Conservation (phyloP, 92 coral and sea anemone species). For the Epizoanthus scotinus region DNA sequence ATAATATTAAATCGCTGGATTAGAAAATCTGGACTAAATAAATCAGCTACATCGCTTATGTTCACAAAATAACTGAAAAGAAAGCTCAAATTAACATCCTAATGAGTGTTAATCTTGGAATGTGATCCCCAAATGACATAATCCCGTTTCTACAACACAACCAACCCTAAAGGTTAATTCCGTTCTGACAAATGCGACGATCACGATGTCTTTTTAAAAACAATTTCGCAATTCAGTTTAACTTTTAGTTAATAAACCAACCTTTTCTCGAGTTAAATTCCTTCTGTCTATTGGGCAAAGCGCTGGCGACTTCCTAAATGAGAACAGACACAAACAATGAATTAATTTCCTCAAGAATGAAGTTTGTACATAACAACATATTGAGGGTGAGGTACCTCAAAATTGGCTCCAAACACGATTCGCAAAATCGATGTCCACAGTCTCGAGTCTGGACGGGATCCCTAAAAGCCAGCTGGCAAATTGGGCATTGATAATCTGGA, state of each 20-base stretch:
- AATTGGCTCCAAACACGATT: conserved; percentile 96
- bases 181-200: too few relatives aligned
- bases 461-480: conserved; percentile 97
- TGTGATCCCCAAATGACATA: neutral
- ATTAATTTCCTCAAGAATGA: neutral
- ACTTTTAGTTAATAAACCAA: conserved; percentile 32
- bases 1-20: conserved; percentile 17
- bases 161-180: neutral
- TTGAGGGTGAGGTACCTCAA: conserved; percentile 65
- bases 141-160: neutral
- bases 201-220: too few relatives aligned
- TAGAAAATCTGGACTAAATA: conserved; percentile 14
- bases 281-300: conserved; percentile 97
- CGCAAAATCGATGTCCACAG: conserved; percentile 99
- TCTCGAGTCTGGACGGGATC: conserved; percentile 99
- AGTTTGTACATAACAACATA: neutral
- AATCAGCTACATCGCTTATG: neutral
- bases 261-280: conserved; percentile 90
- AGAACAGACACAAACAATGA: conserved; percentile 8
- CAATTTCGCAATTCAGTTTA: too few relatives aligned
- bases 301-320: conserved; percentile 86
- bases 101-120: neutral
- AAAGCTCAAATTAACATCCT: neutral
- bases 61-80: conserved; percentile 1
- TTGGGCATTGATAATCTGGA: conserved; percentile 93